Percentiles rank a stretch among this genome's conserved stretches.
Evolutionary conservation across 2,113 vertebrate species (phyloP).

Genomic region (Cavia aperea): DNA sequence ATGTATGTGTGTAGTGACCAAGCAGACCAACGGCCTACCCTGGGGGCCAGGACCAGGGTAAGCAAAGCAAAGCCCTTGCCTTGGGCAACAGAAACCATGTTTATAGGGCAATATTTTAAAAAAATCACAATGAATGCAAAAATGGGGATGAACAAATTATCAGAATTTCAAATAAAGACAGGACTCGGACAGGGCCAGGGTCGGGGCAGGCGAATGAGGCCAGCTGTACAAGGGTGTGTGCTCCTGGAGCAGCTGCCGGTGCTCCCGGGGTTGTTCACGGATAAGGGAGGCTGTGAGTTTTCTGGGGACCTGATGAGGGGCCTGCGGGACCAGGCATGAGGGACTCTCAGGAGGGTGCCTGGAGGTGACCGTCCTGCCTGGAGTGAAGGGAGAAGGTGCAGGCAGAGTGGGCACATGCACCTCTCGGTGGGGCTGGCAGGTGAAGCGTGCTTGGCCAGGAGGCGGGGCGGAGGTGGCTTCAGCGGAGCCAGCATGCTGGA

Average conservation of each 20-base stretch:
- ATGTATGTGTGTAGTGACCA: background rate
- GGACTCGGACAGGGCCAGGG: accelerated
- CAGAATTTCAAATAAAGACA: background rate
- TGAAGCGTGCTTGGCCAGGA: background rate
- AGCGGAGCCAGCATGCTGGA: background rate
- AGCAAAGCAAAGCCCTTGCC: background rate
- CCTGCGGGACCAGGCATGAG: too few relatives aligned
- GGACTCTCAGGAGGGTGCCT: too few relatives aligned
- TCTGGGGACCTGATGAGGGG: too few relatives aligned
- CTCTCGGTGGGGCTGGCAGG: background rate
- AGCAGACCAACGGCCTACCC: background rate
- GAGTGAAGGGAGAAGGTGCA: background rate
- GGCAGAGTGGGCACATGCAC: background rate
- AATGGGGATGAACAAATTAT: background rate
- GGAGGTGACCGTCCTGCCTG: too few relatives aligned
- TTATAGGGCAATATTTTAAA: too few relatives aligned
- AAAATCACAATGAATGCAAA: background rate
- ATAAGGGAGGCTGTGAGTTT: too few relatives aligned
- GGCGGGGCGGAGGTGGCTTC: too few relatives aligned
- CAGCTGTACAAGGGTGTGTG: accelerated
- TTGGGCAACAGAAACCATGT: background rate
- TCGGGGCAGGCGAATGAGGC: background rate
- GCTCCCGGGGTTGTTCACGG: background rate
- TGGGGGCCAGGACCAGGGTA: background rate
- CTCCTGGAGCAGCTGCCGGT: accelerated